These are phyloP conservation scores for Zaprionus kolodkinae DNA, from an alignment of 1,140 invertebrate species.

Conservation along the genomic window DNA sequence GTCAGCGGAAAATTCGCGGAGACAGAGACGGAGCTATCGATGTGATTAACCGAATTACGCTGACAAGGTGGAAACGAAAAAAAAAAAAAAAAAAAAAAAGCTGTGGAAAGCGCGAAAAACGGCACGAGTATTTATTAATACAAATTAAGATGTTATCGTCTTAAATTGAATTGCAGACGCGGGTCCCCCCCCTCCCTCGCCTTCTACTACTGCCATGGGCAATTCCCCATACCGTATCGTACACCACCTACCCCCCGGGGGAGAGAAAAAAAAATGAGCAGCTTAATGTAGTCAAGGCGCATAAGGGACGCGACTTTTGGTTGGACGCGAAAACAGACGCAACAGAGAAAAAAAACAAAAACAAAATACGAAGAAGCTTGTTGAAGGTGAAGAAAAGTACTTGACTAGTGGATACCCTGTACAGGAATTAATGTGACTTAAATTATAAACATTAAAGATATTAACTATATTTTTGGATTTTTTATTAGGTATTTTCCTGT, in stretches of 20 bases:
- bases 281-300: conserved; percentile 69
- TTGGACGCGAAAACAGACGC: conserved; percentile 8
- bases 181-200: background rate
- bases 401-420: conserved; percentile 12
- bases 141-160: conserved; percentile 80
- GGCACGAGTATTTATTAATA: conserved; percentile 71
- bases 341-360: conserved; percentile 35
- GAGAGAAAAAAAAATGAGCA: conserved; percentile 55
- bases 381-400: background rate
- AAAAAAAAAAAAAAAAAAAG: background rate
- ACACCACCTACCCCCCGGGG: background rate
- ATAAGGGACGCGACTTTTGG: conserved; percentile 16
- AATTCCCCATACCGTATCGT: background rate
- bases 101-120: conserved; percentile 34
- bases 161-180: conserved; percentile 67
- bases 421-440: background rate
- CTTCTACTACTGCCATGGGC: background rate
- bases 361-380: background rate
- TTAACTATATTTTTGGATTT: too few species aligned
- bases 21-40: conserved; percentile 9
- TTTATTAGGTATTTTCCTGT: too few species aligned
- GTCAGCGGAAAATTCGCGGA: conserved; percentile 7
- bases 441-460: too few species aligned
- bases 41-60: conserved; percentile 48
- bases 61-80: conserved; percentile 17